phyloP scores from a whole-genome alignment of 2,113 vertebrate genomes.

The Eretmochelys imbricata region DNA sequence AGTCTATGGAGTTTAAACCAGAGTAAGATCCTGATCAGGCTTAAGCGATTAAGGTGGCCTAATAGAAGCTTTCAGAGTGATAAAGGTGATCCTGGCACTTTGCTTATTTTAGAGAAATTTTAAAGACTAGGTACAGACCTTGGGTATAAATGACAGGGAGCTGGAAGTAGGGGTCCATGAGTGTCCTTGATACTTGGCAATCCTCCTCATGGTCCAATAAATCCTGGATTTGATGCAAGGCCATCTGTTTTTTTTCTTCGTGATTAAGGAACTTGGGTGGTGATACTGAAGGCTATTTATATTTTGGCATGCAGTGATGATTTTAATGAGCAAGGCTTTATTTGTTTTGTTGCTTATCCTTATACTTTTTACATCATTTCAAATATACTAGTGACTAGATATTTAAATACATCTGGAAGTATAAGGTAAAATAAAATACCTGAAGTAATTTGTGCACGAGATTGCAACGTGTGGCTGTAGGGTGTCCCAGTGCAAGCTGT shows the following conservation, averaged over 20 bases:
- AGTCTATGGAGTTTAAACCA: not conserved
- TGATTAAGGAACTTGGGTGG: not conserved
- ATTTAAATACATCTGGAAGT: not conserved
- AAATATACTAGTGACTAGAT: not conserved
- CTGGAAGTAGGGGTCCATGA: not conserved
- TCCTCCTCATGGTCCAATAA: not conserved
- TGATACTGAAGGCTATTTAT: not conserved
- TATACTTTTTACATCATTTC: not conserved
- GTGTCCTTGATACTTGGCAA: not conserved
- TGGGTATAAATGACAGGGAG: not conserved
- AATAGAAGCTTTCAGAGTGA: not conserved
- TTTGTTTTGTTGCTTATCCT: conserved; percentile 11
- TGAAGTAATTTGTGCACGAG: not conserved
- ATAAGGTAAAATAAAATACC: not conserved
- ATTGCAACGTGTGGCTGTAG: not conserved
- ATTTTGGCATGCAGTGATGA: not conserved
- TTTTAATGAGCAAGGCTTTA: conserved; percentile 6
- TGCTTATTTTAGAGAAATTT: not conserved
- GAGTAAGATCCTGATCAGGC: not conserved
- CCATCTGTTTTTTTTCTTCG: not conserved
- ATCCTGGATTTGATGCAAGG: not conserved
- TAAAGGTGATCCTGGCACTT: not conserved
- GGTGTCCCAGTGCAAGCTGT: not conserved
- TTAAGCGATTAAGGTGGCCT: not conserved
- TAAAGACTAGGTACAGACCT: not conserved